Percentiles rank a stretch among this genome's conserved stretches.
These are phyloP conservation scores for Limenitis camilla DNA, from an alignment of 2,888 invertebrate species.

Conservation along the genomic window DNA sequence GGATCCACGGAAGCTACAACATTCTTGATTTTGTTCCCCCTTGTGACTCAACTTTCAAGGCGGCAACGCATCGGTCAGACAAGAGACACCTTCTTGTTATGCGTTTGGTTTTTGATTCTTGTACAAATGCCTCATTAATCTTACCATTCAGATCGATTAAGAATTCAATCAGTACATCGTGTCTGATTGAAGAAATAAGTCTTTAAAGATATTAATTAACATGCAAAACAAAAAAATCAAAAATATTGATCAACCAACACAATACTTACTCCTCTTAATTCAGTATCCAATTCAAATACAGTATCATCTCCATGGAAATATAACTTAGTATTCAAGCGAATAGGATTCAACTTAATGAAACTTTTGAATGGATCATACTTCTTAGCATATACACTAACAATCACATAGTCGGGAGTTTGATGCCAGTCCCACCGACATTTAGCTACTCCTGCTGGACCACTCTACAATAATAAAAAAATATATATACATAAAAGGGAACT, in stretches of 20 bases:
- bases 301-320: conserved; percentile 86
- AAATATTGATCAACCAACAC: conserved; percentile 2
- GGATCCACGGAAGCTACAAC: too few species aligned
- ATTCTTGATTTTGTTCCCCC: too few species aligned
- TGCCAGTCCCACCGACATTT: conserved; percentile 96
- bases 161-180: neutral
- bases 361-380: conserved; percentile 87
- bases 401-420: conserved; percentile 89
- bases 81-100: too few species aligned
- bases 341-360: conserved; percentile 86
- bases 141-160: too few species aligned
- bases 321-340: conserved; percentile 82
- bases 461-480: conserved; percentile 44
- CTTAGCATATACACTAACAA: conserved; percentile 93
- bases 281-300: conserved; percentile 82
- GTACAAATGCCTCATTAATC: too few species aligned
- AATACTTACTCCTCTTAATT: conserved; percentile 83
- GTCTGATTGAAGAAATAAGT: too few species aligned
- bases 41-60: too few species aligned
- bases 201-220: too few species aligned
- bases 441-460: conserved; percentile 67
- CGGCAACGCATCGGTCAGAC: too few species aligned
- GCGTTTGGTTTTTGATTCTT: too few species aligned
- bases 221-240: too few species aligned
- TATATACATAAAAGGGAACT: neutral